Evolutionary conservation across 2,888 invertebrate genomes (phyloP), one percentile per base, ranked within the genome.

Genomic region (Ametastegia equiseti): DNA sequence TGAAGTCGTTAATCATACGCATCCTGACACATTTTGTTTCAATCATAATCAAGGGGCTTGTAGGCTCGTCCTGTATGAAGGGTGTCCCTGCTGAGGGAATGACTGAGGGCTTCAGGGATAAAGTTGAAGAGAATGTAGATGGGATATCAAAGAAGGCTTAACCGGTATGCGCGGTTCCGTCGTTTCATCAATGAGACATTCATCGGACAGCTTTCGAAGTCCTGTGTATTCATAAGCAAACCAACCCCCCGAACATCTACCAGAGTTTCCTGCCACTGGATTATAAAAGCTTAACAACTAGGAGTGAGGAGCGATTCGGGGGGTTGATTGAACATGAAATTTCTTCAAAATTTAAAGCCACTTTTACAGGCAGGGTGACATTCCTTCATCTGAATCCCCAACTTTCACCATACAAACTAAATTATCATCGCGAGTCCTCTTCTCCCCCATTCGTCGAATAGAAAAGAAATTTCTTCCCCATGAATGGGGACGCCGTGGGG

Each of bases 21-120:
- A 60, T 57, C 23, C 54, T 73, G 80, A 80, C 80, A 80, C 80
- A 80, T 80, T 80, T 80, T 80, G 73, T 80, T 80, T 80, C 80
- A 80, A 80, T 71, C 73, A 75, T 65, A 80, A 80, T 80, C 75
- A 75, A 54, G 50, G 36, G 80, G 69, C 60, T 50, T 65, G 79
- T 27, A 65, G 65, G 39, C 39, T 36, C 39, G 27, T 65, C 79
- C 39, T 65, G 36, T 19, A 47, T 39, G 45, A 15, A 30, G 79
- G 63, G 65, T 71, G 45, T 71, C 71, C 45, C 71, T 47, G 71
- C 45, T 30, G 42, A 45, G 71, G 47, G 47, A 71, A 47, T n/a
- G 50, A 39, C 33, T 60, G 33, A 39, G 33, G 77, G 77, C 23
- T 7, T n/a, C 23, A 15, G 19, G 77, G 45, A 50, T 36, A 39